Evolutionary conservation across 2,888 invertebrate species (phyloP).

Genomic region (Lathronympha strigana): DNA sequence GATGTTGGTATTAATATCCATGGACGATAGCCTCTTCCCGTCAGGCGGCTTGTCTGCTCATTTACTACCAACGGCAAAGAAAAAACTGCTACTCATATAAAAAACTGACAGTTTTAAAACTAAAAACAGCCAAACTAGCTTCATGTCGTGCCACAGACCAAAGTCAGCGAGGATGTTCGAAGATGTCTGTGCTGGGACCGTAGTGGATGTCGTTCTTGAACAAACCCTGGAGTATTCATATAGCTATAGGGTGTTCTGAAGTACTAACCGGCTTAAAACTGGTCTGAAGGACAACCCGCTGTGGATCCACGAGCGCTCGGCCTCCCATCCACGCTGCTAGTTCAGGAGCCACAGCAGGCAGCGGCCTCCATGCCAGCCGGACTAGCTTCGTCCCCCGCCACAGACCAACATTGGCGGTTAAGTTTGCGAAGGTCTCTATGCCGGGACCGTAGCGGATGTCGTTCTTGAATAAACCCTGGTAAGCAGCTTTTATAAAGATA

Average conservation of each 20-base stretch:
- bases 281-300: constrained; percentile 54
- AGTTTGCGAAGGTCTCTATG: constrained; percentile 68
- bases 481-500: too few species aligned
- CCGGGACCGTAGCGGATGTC: constrained; percentile 85
- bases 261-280: constrained; percentile 51
- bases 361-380: constrained; percentile 71
- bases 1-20: too few species aligned
- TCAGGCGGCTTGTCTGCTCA: too few species aligned
- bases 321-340: constrained; percentile 51
- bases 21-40: too few species aligned
- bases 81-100: too few species aligned
- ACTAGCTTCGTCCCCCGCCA: constrained; percentile 79
- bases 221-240: constrained; percentile 80
- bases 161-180: constrained; percentile 76
- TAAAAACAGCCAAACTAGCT: constrained; percentile 68
- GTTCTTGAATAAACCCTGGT: constrained; percentile 78
- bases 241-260: too few species aligned
- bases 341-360: constrained; percentile 59
- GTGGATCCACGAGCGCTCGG: constrained; percentile 50
- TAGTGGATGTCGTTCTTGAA: constrained; percentile 79
- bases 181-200: constrained; percentile 83
- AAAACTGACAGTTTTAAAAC: constrained; percentile 51
- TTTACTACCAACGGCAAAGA: too few species aligned
- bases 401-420: constrained; percentile 81
- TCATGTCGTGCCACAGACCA: constrained; percentile 81